phyloP scores from a whole-genome alignment of 64 coral and sea anemone species.

The Hydrozoanthus tunicans region DNA sequence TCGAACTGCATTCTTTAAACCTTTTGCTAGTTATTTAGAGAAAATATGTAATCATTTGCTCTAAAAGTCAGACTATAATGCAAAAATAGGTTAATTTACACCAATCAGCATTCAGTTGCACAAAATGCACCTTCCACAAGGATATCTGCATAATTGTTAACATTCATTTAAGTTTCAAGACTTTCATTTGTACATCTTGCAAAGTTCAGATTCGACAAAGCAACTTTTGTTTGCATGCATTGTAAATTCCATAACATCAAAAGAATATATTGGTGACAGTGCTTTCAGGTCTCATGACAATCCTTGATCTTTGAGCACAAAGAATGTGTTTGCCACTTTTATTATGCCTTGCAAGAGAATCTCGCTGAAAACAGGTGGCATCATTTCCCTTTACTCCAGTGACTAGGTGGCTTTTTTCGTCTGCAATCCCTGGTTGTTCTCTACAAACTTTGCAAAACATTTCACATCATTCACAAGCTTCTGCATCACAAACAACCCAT shows the following conservation, averaged over 20 bases:
- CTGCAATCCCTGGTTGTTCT: constrained; percentile 14
- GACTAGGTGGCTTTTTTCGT: constrained; percentile 26
- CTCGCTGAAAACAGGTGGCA: constrained; percentile 19
- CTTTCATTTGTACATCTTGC: too few species aligned
- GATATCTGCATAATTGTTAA: too few species aligned
- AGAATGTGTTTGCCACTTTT: constrained; percentile 39
- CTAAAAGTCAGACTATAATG: too few species aligned
- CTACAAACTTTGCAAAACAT: constrained; percentile 26
- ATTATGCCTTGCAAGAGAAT: constrained; percentile 41
- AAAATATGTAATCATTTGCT: neutral
- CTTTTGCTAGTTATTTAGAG: neutral
- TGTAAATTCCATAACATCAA: constrained; percentile 31
- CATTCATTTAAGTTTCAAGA: too few species aligned
- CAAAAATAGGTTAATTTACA: too few species aligned
- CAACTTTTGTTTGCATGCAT: constrained; percentile 47
- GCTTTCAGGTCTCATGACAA: constrained; percentile 49
- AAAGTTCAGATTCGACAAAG: neutral
- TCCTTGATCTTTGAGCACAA: constrained; percentile 48
- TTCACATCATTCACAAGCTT: constrained; percentile 1
- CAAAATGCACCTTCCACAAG: too few species aligned
- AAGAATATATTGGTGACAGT: constrained; percentile 30
- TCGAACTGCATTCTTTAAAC: too few species aligned
- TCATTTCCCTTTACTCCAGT: constrained; percentile 12
- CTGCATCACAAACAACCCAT: constrained; percentile 4
- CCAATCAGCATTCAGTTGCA: too few species aligned